Base-by-base conservation (phyloP, 2,888 invertebrate species). In the Germaria angustata region DNA sequence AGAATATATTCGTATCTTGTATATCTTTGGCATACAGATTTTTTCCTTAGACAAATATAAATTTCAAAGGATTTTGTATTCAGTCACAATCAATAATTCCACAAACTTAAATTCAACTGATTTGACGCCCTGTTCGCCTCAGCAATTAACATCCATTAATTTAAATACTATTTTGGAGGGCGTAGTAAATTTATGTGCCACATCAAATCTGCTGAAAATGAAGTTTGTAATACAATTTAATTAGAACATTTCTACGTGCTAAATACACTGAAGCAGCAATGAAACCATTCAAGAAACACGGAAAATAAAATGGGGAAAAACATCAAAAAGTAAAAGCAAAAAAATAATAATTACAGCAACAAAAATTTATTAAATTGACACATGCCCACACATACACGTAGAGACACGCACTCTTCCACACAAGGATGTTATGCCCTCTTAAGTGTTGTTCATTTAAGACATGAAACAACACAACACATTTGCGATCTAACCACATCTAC, bases 401-500 rank as follows among this genome's bases (percentile, higher is more conserved):
- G 8, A 32, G 0, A 34, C 13, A 17, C 44, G 7, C 6, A 17
- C 44, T n/a, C n/a, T n/a, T n/a, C 15, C 17, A 9, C 44, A 7
- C 17, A 17, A 44, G 4, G 5, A 9, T 2, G 15, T 20, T 46
- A 9, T 9, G 9, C 9, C 2, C 11, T 32, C 28, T n/a, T 15
- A 28, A 15, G 28, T 55, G 55, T 17, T 55, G 15, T 36, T n/a
- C 36, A 57, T 57, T 36, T 13, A 1, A 5, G 22, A n/a, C n/a
- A n/a, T 39, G 4, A 39, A 39, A n/a, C n/a, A 20, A 57, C 9
- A 36, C 5, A 57, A 8, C n/a, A n/a, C n/a, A 34, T 17, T 59
- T 39, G 39, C 24, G 39, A 24, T 59, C n/a, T 13, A 36, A 57
- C n/a, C 57, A n/a, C 57, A 57, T 57, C 13, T 57, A 13, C 57